phyloP scores from a whole-genome alignment of 2,888 invertebrate genomes.

The Pharmacophagus antenor region DNA sequence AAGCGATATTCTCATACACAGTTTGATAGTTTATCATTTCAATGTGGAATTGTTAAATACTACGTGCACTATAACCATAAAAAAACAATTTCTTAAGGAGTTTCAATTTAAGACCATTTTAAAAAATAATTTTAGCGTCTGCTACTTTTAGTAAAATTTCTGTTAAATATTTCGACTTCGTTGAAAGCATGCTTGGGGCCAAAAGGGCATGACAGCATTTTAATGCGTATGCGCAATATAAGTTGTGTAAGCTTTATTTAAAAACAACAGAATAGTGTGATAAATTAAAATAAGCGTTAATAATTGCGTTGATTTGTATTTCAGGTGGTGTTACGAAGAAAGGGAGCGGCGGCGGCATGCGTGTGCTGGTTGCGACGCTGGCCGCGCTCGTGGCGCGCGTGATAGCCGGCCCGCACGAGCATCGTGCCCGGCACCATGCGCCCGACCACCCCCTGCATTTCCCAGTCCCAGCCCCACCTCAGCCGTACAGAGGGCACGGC shows the following conservation, averaged over 20 bases:
- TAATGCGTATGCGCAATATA: too few relatives aligned
- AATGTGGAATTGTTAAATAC: too few relatives aligned
- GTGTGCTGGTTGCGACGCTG: constrained; percentile 74
- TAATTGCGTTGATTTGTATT: constrained; percentile 33
- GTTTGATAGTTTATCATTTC: background rate
- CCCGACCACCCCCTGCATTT: constrained; percentile 67
- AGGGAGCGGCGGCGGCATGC: constrained; percentile 72
- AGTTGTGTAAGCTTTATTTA: background rate
- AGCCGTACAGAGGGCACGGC: constrained; percentile 78
- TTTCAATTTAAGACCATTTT: too few relatives aligned
- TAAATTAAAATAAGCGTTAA: background rate
- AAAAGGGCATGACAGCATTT: too few relatives aligned
- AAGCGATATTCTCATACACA: background rate
- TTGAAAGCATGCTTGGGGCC: too few relatives aligned
- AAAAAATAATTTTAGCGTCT: too few relatives aligned
- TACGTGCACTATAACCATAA: too few relatives aligned
- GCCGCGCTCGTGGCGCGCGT: constrained; percentile 74
- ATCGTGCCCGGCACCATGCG: constrained; percentile 76
- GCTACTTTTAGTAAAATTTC: too few relatives aligned
- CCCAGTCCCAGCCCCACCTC: constrained; percentile 63
- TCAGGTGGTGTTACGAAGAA: constrained; percentile 71
- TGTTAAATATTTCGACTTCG: too few relatives aligned
- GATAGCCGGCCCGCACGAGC: constrained; percentile 73
- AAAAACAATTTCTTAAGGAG: too few relatives aligned
- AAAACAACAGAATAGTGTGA: background rate